These are phyloP conservation scores for Dipodomys ordii DNA, from an alignment of 2,113 vertebrate genomes.

Conservation along the genomic window DNA sequence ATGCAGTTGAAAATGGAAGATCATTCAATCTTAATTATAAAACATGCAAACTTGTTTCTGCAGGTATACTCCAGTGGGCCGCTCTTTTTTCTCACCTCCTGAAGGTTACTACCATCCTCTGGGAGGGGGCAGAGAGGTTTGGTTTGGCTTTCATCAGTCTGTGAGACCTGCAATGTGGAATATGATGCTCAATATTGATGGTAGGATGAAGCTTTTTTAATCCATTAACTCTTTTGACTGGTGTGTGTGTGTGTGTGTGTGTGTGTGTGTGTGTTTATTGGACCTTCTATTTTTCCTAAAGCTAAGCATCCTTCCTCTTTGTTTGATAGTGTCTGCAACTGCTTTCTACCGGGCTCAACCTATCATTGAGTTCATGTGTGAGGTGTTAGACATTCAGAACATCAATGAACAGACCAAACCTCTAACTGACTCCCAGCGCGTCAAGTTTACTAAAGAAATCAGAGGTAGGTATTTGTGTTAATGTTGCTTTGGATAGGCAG, in stretches of 20 bases:
- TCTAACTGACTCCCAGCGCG: constrained; percentile 98
- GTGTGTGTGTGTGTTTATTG: neutral
- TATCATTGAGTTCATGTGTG: constrained; percentile 99
- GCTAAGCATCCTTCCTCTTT: constrained; percentile 54
- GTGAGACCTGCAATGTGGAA: constrained; percentile 99
- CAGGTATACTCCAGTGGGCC: constrained; percentile 98
- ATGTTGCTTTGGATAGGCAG: neutral
- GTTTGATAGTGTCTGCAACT: constrained; percentile 95
- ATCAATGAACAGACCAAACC: constrained; percentile 99
- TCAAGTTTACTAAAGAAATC: constrained; percentile 99
- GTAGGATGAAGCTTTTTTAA: constrained; percentile 83
- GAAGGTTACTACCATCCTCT: constrained; percentile 99
- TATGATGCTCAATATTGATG: constrained; percentile 99
- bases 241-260: no score
- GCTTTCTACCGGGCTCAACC: constrained; percentile 99
- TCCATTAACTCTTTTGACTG: neutral
- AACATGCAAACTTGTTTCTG: constrained; percentile 19
- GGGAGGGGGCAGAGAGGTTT: constrained; percentile 97
- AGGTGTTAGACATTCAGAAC: constrained; percentile 98
- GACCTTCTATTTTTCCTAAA: neutral
- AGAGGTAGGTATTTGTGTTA: constrained; percentile 89
- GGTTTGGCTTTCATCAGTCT: constrained; percentile 99
- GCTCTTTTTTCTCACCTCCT: constrained; percentile 98
- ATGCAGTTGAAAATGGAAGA: constrained; percentile 67
- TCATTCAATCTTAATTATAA: constrained; percentile 57